Conservation (phyloP, 2,113 vertebrate genomes). For the Sceloporus undulatus region DNA sequence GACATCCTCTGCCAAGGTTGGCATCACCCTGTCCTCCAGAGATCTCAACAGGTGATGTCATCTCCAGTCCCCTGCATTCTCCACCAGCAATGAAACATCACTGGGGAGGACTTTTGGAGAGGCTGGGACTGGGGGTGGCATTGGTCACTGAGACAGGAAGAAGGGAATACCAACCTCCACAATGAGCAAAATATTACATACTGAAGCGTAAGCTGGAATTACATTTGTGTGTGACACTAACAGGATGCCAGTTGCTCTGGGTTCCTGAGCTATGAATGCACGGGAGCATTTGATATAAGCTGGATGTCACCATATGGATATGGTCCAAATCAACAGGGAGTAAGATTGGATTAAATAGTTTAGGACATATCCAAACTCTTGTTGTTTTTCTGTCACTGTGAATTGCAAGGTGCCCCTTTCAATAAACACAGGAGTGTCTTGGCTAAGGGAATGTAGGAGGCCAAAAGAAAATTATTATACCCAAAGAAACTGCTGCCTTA, state of each 20-base stretch:
- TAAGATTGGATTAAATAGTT: background rate
- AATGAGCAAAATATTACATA: background rate
- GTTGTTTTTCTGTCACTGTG: background rate
- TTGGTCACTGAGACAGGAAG: background rate
- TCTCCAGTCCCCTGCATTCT: too few relatives aligned
- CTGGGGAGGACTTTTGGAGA: too few relatives aligned
- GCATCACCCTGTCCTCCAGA: too few relatives aligned
- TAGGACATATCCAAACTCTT: background rate
- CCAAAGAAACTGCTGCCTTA: slow-evolving; percentile 16
- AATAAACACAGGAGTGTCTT: background rate
- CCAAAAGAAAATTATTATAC: slow-evolving; percentile 12
- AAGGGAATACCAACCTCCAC: background rate
- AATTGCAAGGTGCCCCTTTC: background rate
- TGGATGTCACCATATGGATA: background rate
- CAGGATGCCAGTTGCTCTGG: background rate
- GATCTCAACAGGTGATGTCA: too few relatives aligned
- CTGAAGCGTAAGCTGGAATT: background rate
- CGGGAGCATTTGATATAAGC: background rate
- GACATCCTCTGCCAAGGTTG: too few relatives aligned
- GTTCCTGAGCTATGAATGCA: background rate
- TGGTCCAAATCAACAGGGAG: background rate
- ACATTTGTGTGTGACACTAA: background rate
- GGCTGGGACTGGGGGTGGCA: too few relatives aligned
- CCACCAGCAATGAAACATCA: too few relatives aligned
- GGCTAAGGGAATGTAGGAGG: background rate